These are phyloP conservation scores for Arge pagana DNA, from an alignment of 2,888 invertebrate species.

Conservation along the genomic window DNA sequence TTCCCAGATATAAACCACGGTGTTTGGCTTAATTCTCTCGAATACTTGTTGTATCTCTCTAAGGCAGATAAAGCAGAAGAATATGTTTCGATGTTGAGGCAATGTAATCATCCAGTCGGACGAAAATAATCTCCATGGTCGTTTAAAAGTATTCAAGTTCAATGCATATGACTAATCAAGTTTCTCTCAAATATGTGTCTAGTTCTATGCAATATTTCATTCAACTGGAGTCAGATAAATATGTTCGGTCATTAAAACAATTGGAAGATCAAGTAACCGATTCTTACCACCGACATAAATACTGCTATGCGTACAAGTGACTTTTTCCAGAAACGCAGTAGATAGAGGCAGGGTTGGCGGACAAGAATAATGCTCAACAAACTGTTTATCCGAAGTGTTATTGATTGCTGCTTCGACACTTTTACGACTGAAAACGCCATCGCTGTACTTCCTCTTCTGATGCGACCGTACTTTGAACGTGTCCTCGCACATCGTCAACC, in stretches of 20 bases:
- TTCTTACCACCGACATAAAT: conserved; percentile 67
- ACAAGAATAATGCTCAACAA: conserved; percentile 60
- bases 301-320: conserved; percentile 65
- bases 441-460: conserved; percentile 56
- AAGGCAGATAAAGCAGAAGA: no score
- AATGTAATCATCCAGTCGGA: no score
- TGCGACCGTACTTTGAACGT: conserved; percentile 56
- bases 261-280: no score
- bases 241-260: conserved; percentile 35
- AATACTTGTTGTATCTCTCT: conserved; percentile 83
- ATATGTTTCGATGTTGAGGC: no score
- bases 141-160: no score
- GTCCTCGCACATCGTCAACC: conserved; percentile 59
- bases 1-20: conserved; percentile 89
- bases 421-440: conserved; percentile 68
- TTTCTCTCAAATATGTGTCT: background rate
- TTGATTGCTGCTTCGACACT: conserved; percentile 65
- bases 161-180: background rate
- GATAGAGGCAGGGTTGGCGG: conserved; percentile 61
- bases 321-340: conserved; percentile 59
- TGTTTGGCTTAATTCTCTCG: conserved; percentile 85
- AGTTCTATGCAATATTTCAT: background rate
- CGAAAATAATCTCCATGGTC: no score
- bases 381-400: conserved; percentile 59
- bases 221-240: conserved; percentile 40